Evolutionary conservation across 2,888 invertebrate genomes (phyloP), one percentile per base, ranked within the genome.

Genomic region (Erannis defoliaria): DNA sequence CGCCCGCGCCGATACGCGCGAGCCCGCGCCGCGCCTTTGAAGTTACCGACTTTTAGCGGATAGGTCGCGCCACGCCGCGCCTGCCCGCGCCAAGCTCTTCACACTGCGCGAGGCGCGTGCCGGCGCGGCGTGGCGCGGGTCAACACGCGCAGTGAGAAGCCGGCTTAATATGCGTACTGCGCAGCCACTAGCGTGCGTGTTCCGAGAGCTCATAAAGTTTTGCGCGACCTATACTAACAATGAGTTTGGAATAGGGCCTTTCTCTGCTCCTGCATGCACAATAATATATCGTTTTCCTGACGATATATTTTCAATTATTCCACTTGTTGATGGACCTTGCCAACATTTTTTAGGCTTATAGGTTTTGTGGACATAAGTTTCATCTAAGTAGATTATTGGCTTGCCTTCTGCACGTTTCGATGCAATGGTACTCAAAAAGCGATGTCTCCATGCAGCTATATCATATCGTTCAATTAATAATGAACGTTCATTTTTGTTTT

Each of bases 281-380:
- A 72, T 64, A 46, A 72, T 74, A 60, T 67, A 67, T 45, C 72
- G 66, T 66, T 73, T 74, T 8, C 71, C 73, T 42, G 67, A 31
- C 3, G 70, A 71, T 23, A 73, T 72, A 29, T 68, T 72, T 33
- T 71, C 62, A 40, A 66, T 48, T 45, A 65, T 40, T 21, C 66
- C 67, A 43, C 62, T 68, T 42, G 68, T 70, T 29, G 63, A 60
- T 49, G 66, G 70, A 3, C 70, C 64, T 64, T 68, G 71, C 70
- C 71, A 70, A 21, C 63, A 72, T 31, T 72, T 70, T 51, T 73
- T 69, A 19, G 59, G 55, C 53, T 70, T 73, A 48, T 71, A 68
- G 29, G 64, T 68, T 68, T 68, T 56, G 50, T 71, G 72, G 37
- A 61, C 48, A 57, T 75, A 70, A 12, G 70, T 73, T 35, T 71